A percentile compares a stretch with the other conserved stretches of the same genome.
Conservation (phyloP, 1,140 invertebrate species). For the Sycophaga agraensis region DNA sequence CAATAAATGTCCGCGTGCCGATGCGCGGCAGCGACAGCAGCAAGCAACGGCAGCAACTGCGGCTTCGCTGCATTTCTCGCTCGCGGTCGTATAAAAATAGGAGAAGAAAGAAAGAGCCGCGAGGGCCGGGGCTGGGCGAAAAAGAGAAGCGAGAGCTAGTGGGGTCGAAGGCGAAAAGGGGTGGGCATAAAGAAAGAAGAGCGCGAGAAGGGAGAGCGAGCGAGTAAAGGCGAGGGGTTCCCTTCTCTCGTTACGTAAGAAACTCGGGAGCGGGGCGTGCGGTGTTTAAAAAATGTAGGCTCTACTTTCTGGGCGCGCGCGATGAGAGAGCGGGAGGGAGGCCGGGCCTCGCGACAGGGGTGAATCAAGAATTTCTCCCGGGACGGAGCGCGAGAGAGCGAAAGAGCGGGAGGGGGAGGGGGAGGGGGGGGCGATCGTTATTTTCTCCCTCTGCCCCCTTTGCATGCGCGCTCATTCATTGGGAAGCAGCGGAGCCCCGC, state of each 20-base stretch:
- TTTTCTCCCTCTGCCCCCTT: constrained; percentile 4
- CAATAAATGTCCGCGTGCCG: too few relatives aligned
- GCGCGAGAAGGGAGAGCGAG: neutral
- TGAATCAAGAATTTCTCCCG: constrained; percentile 25
- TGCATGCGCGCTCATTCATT: neutral
- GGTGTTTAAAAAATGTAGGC: constrained; percentile 25
- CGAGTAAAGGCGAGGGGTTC: neutral
- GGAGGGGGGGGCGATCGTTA: constrained; percentile 10
- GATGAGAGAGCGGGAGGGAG: neutral
- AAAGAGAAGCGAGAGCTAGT: neutral
- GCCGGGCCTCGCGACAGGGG: neutral
- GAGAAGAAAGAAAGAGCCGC: too few relatives aligned
- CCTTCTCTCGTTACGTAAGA: neutral
- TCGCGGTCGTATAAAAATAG: too few relatives aligned
- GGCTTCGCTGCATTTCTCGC: too few relatives aligned
- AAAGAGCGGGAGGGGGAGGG: too few relatives aligned
- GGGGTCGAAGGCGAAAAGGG: too few relatives aligned
- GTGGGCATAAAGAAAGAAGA: neutral
- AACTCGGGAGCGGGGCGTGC: neutral
- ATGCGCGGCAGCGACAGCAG: too few relatives aligned
- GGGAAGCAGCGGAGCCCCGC: too few relatives aligned
- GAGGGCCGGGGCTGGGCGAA: too few relatives aligned
- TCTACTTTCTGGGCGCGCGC: neutral
- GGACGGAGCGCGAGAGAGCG: neutral
- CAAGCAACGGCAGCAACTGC: too few relatives aligned